A percentile compares a stretch with the other conserved stretches of the same genome.
Conservation (phyloP, 2,888 invertebrate genomes). For the Oxytorus armatus region DNA sequence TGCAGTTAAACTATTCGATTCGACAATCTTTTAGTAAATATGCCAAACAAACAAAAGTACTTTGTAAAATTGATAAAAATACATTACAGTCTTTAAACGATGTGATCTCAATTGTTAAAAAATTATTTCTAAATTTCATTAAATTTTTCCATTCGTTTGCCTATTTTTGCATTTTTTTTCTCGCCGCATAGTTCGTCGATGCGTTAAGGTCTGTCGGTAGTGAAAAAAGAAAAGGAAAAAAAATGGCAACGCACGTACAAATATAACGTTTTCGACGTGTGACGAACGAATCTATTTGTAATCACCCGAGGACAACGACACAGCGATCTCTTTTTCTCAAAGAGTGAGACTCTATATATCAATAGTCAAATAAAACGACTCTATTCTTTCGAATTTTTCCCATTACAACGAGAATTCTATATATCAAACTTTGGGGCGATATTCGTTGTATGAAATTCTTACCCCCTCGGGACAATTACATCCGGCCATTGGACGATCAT, state of each 20-base stretch:
- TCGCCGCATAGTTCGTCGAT: neutral
- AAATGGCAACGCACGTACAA: neutral
- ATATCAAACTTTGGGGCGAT: neutral
- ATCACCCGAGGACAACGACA: conserved; percentile 45
- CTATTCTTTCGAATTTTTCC: conserved; percentile 18
- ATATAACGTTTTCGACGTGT: conserved; percentile 20
- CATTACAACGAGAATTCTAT: neutral
- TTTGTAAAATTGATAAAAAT: no score
- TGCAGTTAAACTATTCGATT: neutral
- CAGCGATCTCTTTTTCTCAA: neutral
- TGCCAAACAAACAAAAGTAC: no score
- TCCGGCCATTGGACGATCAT: conserved; percentile 9
- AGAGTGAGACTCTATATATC: conserved; percentile 18
- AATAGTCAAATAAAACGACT: conserved; percentile 5
- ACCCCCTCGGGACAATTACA: conserved; percentile 33
- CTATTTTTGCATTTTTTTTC: neutral
- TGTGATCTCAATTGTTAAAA: no score
- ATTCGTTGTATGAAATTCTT: neutral
- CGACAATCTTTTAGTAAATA: neutral
- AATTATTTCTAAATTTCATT: neutral
- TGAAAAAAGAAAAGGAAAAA: neutral
- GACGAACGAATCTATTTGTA: conserved; percentile 51
- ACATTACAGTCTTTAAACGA: no score
- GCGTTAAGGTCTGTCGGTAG: conserved; percentile 1
- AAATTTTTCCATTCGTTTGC: neutral